A percentile compares a stretch with the other conserved stretches of the same genome.
Conservation (phyloP, 2,113 vertebrate species). For the Anguilla japonica region DNA sequence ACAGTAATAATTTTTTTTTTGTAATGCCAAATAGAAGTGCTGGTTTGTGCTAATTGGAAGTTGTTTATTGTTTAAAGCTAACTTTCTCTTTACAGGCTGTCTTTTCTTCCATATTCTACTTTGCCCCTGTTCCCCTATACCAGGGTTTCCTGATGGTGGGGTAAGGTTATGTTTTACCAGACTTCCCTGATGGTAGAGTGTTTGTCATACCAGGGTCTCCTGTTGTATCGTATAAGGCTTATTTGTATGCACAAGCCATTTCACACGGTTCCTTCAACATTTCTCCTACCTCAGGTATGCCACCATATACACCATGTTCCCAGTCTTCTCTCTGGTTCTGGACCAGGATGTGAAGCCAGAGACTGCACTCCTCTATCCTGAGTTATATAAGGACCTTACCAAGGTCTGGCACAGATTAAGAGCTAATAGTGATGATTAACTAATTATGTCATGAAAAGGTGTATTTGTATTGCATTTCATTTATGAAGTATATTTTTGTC, state of each 20-base stretch:
- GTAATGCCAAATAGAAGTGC: no score
- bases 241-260: neutral
- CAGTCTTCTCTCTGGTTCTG: slow-evolving; percentile 95
- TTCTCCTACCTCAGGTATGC: slow-evolving; percentile 76
- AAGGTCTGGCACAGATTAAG: slow-evolving; percentile 71
- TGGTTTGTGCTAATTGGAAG: neutral
- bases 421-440: neutral
- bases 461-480: no score
- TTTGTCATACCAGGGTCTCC: neutral
- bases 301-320: slow-evolving; percentile 98
- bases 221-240: neutral
- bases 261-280: neutral
- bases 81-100: slow-evolving; percentile 78
- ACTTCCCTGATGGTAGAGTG: neutral
- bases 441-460: neutral
- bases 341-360: slow-evolving; percentile 98
- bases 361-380: slow-evolving; percentile 92
- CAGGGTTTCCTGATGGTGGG: slow-evolving; percentile 99
- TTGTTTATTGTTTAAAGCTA: slow-evolving; percentile 1
- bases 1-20: no score
- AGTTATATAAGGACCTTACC: slow-evolving; percentile 98
- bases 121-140: slow-evolving; percentile 95
- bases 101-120: slow-evolving; percentile 97
- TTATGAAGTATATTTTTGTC: no score
- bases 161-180: slow-evolving; percentile 64